Conservation (phyloP, 2,888 invertebrate species). For the Xiphydria camelus region DNA sequence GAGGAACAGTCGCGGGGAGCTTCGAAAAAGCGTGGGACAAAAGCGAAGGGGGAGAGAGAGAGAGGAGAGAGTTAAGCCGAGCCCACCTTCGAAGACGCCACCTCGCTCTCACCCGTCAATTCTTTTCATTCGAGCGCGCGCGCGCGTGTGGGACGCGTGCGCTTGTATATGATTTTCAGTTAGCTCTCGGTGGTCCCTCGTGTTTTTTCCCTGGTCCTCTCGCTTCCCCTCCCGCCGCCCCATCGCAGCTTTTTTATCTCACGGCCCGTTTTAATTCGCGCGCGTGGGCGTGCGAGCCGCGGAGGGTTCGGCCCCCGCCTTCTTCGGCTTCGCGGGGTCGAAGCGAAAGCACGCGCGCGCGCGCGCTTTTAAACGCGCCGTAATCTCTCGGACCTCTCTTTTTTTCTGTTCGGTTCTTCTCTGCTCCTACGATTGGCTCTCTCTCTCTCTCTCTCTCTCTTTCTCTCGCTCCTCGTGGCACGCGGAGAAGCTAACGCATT, state of each 20-base stretch:
- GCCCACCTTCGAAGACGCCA: slow-evolving; percentile 1
- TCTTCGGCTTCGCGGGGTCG: no score
- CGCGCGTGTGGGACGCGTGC: not conserved
- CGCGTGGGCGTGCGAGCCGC: slow-evolving; percentile 8
- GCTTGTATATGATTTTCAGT: not conserved
- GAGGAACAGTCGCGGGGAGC: no score
- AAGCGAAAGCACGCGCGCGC: no score
- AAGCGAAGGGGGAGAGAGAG: no score
- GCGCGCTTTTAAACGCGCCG: slow-evolving; percentile 37
- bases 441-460: no score
- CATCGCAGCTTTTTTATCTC: slow-evolving; percentile 9
- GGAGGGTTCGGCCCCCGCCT: not conserved
- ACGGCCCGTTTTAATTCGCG: slow-evolving; percentile 16
- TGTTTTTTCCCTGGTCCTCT: not conserved
- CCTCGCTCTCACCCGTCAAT: not conserved
- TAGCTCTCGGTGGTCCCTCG: slow-evolving; percentile 1
- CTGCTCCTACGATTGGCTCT: no score
- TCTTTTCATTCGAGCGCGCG: no score
- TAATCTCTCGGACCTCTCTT: slow-evolving; percentile 34
- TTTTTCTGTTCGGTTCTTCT: no score
- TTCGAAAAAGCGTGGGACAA: no score
- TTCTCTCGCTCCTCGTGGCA: no score
- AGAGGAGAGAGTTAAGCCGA: no score
- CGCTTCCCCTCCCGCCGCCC: not conserved
- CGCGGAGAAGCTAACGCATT: slow-evolving; percentile 47